Conservation (phyloP, 2,113 vertebrate genomes). For the Mesitornis unicolor region DNA sequence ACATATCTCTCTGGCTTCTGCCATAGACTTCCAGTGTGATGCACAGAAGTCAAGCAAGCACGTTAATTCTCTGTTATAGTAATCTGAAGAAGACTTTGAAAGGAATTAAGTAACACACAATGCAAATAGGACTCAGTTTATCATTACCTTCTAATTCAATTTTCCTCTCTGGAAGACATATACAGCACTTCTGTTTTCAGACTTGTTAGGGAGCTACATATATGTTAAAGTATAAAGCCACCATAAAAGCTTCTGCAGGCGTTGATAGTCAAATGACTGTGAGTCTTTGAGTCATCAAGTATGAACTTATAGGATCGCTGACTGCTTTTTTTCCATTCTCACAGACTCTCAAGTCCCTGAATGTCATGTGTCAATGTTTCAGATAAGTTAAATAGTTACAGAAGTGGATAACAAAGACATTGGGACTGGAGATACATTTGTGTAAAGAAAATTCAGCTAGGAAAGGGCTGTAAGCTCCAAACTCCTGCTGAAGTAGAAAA, state of each 20-base stretch:
- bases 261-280: background rate
- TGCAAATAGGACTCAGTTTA: accelerated
- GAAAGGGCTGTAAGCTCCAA: background rate
- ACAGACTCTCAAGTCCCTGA: background rate
- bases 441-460: background rate
- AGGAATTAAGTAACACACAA: background rate
- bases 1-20: background rate
- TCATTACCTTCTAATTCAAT: background rate
- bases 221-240: background rate
- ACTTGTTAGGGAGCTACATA: background rate
- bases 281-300: background rate
- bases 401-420: background rate
- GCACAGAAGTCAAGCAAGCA: background rate
- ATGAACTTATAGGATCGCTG: background rate
- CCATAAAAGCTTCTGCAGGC: background rate
- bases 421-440: background rate
- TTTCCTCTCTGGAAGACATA: background rate
- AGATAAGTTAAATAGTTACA: background rate
- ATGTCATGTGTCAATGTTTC: background rate
- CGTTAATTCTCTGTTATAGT: background rate
- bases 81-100: background rate
- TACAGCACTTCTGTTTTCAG: background rate
- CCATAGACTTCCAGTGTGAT: background rate
- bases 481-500: background rate
- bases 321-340: background rate